Base-by-base conservation (phyloP, 2,113 vertebrate species). In the Onychorhynchus coronatus region DNA sequence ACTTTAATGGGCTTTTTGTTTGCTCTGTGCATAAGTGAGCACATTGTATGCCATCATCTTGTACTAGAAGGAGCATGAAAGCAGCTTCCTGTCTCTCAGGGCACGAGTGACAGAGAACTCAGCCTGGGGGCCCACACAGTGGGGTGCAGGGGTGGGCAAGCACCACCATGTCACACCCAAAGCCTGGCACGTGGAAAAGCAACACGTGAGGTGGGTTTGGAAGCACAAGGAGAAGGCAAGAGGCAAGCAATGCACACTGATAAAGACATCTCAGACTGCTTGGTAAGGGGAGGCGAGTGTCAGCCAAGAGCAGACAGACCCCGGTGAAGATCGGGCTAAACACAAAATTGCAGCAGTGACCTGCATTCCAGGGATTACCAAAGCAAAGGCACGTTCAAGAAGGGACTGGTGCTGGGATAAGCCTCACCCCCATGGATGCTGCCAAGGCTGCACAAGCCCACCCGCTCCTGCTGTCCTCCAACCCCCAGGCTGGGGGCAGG, bases 1-100 rank as follows among this genome's bases (percentile, higher is more conserved):
- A 3, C 63, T 94, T 87, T 85, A 95, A 96, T 58, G 61, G 84
- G 6, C 66, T 80, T 89, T 50, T 68, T 67, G 72, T 65, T 88
- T 16, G 1, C 70, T 58, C 24, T 2, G 2, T 53, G 41, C 49
- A 27, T 78, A 58, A 91, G 50, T 11, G 25, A 75, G 49, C n/a
- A 33, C 15, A 42, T 66, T 30, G 20, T 30, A 39, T 2, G 28
- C 42, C 5, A 23, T 66, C n/a, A 53, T 41, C 46, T 81, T 89
- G 63, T 39, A 44, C 85, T 84, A 61, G n/a, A 46, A 42, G 85
- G 56, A 74, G 49, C 27, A 49, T 46, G 63, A 84, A 83, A 71
- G 21, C 53, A 47, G 50, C 35, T 86, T 73, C 55, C 52, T 4
- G 4, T 47, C 42, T 88, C 31, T 80, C 1, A 1, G 42, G 14